Base-by-base conservation (phyloP, 2,797 vertebrate species). In the Scolopax bukidnonensis region DNA sequence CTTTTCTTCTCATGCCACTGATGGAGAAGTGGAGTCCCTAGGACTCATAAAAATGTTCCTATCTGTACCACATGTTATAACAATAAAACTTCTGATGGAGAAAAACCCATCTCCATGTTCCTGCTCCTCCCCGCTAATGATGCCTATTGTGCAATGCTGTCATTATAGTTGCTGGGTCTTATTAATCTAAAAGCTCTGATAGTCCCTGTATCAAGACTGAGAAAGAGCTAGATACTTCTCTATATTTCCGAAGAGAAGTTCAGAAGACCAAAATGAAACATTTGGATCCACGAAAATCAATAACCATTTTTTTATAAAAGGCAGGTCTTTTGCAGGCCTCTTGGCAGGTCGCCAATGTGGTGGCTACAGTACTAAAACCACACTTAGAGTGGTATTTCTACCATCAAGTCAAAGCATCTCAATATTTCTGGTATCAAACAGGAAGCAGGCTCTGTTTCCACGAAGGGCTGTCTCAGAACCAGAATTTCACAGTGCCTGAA, bases 31-130 rank as follows among this genome's bases (percentile, higher is more conserved):
- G 18, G 63, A 71, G 65, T 94, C 82, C 51, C 19, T 70, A 74
- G 71, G 77, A 74, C 83, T 89, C 64, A 79, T 95, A 90, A 93
- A 95, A 97, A 70, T 86, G 70, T 95, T 90, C 57, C 73, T 93
- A 78, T 90, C 84, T 86, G 82, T 90, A 84, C 67, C 36, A 32
- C 23, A 67, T 91, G 87, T 93, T 91, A 21, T 59, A 79, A 27
- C 76, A 84, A 70, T 90, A 91, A 84, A 78, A 90, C 9, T 77
- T 82, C 33, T 65, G 71, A 63, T 10, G 21, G 64, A 92, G 80
- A 83, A 95, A 95, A 94, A 84, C n/a, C 30, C 45, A 21, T 82
- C 45, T 89, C 27, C 1, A 2, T 0, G 2, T 90, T 92, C 68
- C 84, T 87, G 53, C 36, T 67, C 57, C 32, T 94, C 68, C 40